Percentiles rank a stretch among this genome's conserved stretches.
phyloP scores from a whole-genome alignment of 2,888 invertebrate genomes.

The Entomobrya proxima region DNA sequence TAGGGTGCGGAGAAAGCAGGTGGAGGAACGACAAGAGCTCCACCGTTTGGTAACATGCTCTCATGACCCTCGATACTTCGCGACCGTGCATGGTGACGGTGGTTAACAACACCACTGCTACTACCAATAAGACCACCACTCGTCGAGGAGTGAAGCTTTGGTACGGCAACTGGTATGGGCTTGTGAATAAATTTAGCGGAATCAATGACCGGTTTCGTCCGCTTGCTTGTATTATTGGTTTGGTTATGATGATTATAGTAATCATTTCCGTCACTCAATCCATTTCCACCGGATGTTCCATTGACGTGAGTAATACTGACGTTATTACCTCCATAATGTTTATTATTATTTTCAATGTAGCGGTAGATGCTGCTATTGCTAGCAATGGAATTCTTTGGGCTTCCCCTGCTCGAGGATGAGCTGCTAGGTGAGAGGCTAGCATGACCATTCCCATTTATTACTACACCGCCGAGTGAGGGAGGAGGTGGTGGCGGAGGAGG shows the following conservation, averaged over 20 bases:
- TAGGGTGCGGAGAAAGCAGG: constrained; percentile 43
- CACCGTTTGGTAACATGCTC: constrained; percentile 43
- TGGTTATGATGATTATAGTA: constrained; percentile 28
- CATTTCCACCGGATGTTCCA: constrained; percentile 43
- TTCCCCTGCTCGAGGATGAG: constrained; percentile 53
- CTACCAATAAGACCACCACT: neutral
- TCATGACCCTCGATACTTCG: constrained; percentile 66
- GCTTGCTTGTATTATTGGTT: constrained; percentile 11
- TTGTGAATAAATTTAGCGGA: constrained; percentile 56
- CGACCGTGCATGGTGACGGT: constrained; percentile 59
- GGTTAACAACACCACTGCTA: neutral
- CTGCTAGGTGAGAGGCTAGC: constrained; percentile 55
- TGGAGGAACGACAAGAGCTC: constrained; percentile 40
- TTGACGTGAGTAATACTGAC: constrained; percentile 57
- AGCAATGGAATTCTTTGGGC: constrained; percentile 46
- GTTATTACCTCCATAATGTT: constrained; percentile 1
- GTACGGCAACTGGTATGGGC: constrained; percentile 55
- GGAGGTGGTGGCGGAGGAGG: constrained; percentile 47
- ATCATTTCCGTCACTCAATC: constrained; percentile 42
- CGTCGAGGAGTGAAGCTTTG: constrained; percentile 28
- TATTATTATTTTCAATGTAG: constrained; percentile 49
- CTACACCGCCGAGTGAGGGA: constrained; percentile 16
- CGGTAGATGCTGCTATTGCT: constrained; percentile 49
- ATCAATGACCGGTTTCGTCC: constrained; percentile 51
- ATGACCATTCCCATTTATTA: constrained; percentile 50